Evolutionary conservation across 2,888 invertebrate genomes (phyloP), one percentile per base, ranked within the genome.

Genomic region (Agrotis segetum): DNA sequence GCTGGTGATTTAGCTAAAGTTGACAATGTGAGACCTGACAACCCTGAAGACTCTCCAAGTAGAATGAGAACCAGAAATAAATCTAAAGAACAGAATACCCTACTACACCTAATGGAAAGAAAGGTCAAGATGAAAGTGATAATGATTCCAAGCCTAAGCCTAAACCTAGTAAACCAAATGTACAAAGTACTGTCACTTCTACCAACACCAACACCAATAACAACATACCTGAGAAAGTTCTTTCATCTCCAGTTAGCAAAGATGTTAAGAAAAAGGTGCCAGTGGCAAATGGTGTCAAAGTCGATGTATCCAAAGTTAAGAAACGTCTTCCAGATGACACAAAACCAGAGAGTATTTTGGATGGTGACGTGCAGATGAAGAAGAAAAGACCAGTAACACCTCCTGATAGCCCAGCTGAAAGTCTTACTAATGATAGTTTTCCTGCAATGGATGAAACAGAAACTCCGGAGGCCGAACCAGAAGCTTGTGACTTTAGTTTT

Each of bases 51-150:
- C 89, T 98, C 98, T 90, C 98, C 98, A 66, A 98, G 98, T 91
- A 97, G 98, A 93, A 98, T 98, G 98, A 97, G 98, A 91, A 99
- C 99, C 78, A 96, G 99, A 87, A 98, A 98, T 93, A 98, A 98
- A 87, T 97, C 98, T 66, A 98, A 98, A 95, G 98, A 98, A 95
- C 97, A 97, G 92, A 97, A 96, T 74, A 96, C 96, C 81, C 96
- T 69, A 95, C 92, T 86, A 96, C 96, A 82, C 96, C 96, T 65
- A 95, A 93, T 88, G 92, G 92, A 34, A 96, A 96, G 89, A 96
- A 96, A 80, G 91, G 87, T 50, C 95, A 93, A 87, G 96, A 96
- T 83, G 96, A 96, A 88, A 96, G 94, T 93, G 96, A 96, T 79
- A 95, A 89, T 91, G 96, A 96, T 82, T 86, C 91, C 24, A 96